Base-by-base conservation (phyloP, 2,797 vertebrate species). In the Rhodeus uyekii region DNA sequence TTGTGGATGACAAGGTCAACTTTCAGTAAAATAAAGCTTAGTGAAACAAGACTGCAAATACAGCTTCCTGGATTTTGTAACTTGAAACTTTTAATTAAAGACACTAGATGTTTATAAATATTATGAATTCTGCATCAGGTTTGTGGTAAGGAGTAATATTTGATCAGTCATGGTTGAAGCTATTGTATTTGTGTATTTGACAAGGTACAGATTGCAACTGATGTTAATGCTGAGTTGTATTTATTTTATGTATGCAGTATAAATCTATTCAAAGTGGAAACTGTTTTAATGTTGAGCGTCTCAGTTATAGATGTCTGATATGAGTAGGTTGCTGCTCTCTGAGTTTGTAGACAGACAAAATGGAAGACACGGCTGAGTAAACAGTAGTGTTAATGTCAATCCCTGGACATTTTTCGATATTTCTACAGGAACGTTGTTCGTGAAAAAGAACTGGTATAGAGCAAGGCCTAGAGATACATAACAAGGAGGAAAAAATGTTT, bases 401-500 rank as follows among this genome's bases (percentile, higher is more conserved):
- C 16, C 22, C 27, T 6, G 8, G 16, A 68, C n/a, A n/a, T n/a
- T n/a, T 67, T 6, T 36, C 39, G 6, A 22, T 7, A 34, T 27
- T 38, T 1, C 12, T 2, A 13, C 2, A 61, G 38, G 7, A 29
- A 63, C 7, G n/a, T 32, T 80, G 80, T 46, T 87, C 68, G 8
- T 24, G 75, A 60, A 72, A 83, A 61, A 38, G 68, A 76, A 53
- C 3, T 18, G 8, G 77, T 55, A 85, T 76, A 84, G 67, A 84
- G 42, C 86, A 83, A 13, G 84, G 84, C 6, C 34, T 38, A 39
- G 68, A 79, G 29, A 73, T 85, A 71, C 67, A 82, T 46, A 24
- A 85, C 1, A 46, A 85, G 27, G 78, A 83, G 12, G 13, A 46
- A 14, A 85, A n/a, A 88, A 78, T 32, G 76, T 50, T 7, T 87